Evolutionary conservation across 2,113 vertebrate genomes (phyloP), one percentile per base, ranked within the genome.

Genomic region (Pelecanus crispus): DNA sequence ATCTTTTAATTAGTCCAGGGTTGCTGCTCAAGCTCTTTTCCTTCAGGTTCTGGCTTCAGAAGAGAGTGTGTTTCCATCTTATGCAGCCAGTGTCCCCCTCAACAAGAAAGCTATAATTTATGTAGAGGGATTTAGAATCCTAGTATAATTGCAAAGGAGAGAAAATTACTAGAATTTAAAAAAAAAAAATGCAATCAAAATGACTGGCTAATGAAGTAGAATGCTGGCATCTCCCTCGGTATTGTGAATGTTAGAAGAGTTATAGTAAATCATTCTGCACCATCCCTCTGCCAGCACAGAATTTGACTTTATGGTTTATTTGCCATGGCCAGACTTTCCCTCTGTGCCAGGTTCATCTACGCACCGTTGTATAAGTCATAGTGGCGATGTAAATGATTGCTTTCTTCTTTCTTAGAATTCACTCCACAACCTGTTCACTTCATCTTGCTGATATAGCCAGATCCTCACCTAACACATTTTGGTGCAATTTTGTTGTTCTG

Each of bases 191-290:
- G 53, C 49, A 73, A 72, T 87, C 68, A 92, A 94, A 95, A 89
- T 83, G 78, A 91, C 78, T 92, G 56, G 67, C 88, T 95, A 94
- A 95, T 96, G 91, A 95, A 94, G 90, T 65, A 94, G 84, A 91
- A 88, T 84, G 65, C 65, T 95, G 90, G 80, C 71, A 79, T 95
- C 71, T 92, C 87, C 63, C 50, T 84, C 3, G 2, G 34, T n/a
- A 86, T 68, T 4, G 2, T 73, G 67, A 62, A 45, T 75, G 36
- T 45, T 66, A 89, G 44, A 74, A 86, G 62, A 92, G 38, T 58
- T 77, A 65, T 5, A 73, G 62, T 86, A 82, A 92, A 77, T 89
- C 26, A 50, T 65, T 77, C 53, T 92, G 28, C 44, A 65, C 65
- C 81, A 53, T 68, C 42, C 38, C 32, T 85, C 84, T 91, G 84